Evolutionary conservation across 2,113 vertebrate genomes (phyloP).

Genomic region (Dasyornis broadbenti): DNA sequence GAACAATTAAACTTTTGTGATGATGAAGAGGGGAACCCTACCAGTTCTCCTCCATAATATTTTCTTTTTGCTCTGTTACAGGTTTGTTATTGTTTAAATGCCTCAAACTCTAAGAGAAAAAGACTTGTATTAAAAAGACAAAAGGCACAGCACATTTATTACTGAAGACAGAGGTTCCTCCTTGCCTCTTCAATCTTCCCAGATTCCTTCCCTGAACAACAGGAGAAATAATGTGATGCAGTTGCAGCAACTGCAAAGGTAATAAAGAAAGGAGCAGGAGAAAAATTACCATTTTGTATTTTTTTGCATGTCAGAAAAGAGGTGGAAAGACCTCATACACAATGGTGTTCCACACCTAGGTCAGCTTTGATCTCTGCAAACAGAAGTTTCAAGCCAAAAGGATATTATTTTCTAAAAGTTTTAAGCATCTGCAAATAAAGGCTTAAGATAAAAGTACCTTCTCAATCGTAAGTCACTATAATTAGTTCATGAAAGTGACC

Average conservation of each 20-base stretch:
- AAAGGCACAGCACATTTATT: background rate
- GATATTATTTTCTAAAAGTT: background rate
- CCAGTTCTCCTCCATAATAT: background rate
- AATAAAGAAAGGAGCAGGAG: background rate
- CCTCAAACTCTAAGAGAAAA: background rate
- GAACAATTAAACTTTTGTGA: background rate
- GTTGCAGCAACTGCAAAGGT: background rate
- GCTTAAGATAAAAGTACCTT: background rate
- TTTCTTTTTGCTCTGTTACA: background rate
- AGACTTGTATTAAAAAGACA: background rate
- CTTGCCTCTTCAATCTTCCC: background rate
- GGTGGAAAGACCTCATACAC: background rate
- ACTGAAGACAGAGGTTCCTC: background rate
- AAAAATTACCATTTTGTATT: background rate
- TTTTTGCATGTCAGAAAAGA: background rate
- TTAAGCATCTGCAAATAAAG: background rate
- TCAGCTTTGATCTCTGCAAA: background rate
- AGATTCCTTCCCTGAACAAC: background rate
- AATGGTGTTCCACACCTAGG: background rate
- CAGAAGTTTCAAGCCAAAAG: background rate
- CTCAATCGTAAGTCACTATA: background rate
- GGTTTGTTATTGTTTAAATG: background rate
- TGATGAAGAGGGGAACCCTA: background rate
- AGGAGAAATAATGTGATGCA: background rate
- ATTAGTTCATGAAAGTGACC: conserved; percentile 23